Evolutionary conservation across 2,888 invertebrate genomes (phyloP), one percentile per base, ranked within the genome.

Genomic region (Camptogramma bilineatum): DNA sequence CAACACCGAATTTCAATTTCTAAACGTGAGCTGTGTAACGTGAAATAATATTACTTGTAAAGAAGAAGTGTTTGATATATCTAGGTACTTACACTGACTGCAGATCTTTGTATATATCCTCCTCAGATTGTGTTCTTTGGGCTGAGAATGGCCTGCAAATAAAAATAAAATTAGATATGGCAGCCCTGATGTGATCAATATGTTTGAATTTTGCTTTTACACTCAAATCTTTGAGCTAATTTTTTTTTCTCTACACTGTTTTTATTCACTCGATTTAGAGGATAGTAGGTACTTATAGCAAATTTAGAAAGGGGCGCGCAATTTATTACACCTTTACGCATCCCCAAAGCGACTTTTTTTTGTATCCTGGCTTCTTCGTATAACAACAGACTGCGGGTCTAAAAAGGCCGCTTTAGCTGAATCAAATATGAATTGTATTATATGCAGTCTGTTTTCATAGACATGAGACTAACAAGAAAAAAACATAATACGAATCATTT

Each of bases 51-150:
- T 17, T 16, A 16, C 9, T 51, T 4, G 16, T 42, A 10, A 51
- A 31, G 8, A 18, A 21, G 61, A 66, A 61, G 53, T 47, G 34
- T 39, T 13, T 63, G 42, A 59, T 66, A 55, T 51, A 70, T 61
- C 17, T 60, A 62, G n/a, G 74, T 84, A 96, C 96, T 96, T 95
- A 96, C 96, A 95, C 95, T 74, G 95, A 94, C 86, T 96, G 96
- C 72, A 97, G 92, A 84, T 97, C 96, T 88, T 96, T 96, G 87
- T 97, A 97, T 73, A 97, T 96, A 75, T 97, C 96, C 85, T 97
- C 97, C 84, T 97, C 96, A 24, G 97, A 97, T 78, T 95, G 95
- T 69, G 96, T 96, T 79, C 96, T 94, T 81, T 96, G 96, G 44
- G 96, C 95, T 71, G 96, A 96, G 89, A 98, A 98, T 72, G 97